Evolutionary conservation across 2,113 vertebrate genomes (phyloP), one percentile per base, ranked within the genome.

Genomic region (Struthio camelus): DNA sequence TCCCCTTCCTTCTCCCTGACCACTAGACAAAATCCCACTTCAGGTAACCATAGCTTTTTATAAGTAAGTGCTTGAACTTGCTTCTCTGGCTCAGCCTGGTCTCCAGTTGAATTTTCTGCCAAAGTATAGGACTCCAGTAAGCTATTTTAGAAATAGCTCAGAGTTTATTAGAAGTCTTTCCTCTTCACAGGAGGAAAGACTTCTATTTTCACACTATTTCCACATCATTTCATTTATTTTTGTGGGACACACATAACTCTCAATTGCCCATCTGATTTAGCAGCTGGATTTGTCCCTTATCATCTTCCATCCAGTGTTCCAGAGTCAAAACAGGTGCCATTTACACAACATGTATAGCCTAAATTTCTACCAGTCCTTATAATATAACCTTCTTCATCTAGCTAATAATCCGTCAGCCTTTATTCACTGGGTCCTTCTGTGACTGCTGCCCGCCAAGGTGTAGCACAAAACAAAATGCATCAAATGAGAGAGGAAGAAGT

Each of bases 261-360:
- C 20, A 94, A 44, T 80, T 96, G 53, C 80, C 72, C 79, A 77
- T 95, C 94, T 95, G 80, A 80, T 78, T 97, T 94, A 80, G 92
- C 80, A 70, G 80, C 87, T 62, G 56, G 67, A 85, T 94, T 79
- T 69, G 64, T 87, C 86, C 25, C 32, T 62, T 67, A 30, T 79
- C 84, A 32, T 78, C 25, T 22, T 94, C 89, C 59, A 76, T 79
- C 22, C 17, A 2, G 13, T 80, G 64, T 64, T 96, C 89, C 76
- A 92, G 96, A 97, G 96, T 93, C 94, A 97, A 94, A 97, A 90
- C 32, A 85, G 83, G 80, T 75, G 34, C n/a, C 46, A 64, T 79
- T 79, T 83, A 90, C 85, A 30, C 18, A 56, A n/a, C 38, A 78
- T 15, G 77, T 50, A 71, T 46, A 67, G 38, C 59, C 65, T 72